A percentile compares a stretch with the other conserved stretches of the same genome.
phyloP scores from a whole-genome alignment of 1,140 invertebrate species.

The Ooceraea biroi region DNA sequence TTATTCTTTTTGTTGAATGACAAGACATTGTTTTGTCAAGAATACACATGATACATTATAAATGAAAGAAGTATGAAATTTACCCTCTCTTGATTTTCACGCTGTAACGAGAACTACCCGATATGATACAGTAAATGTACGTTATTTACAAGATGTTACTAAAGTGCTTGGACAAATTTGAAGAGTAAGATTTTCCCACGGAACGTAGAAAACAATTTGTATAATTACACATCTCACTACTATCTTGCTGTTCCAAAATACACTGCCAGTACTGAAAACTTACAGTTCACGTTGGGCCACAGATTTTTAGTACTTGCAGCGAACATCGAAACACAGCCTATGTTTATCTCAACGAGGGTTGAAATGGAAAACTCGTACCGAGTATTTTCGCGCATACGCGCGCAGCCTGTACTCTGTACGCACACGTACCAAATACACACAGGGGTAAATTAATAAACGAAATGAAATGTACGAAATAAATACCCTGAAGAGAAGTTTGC shows the following conservation, averaged over 20 bases:
- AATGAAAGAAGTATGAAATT: neutral
- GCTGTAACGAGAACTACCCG: constrained; percentile 25
- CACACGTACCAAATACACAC: constrained; percentile 57
- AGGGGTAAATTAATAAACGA: constrained; percentile 62
- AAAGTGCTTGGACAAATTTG: constrained; percentile 44
- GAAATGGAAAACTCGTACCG: too few species aligned
- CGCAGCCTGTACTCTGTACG: constrained; percentile 40
- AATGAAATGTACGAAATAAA: constrained; percentile 79
- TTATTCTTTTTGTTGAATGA: neutral
- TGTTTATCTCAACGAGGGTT: too few species aligned
- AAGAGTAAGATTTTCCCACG: neutral
- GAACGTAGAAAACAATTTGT: too few species aligned
- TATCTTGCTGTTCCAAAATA: too few species aligned
- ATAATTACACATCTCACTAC: too few species aligned
- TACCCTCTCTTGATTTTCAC: constrained; percentile 40
- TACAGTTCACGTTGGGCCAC: too few species aligned
- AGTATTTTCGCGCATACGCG: too few species aligned
- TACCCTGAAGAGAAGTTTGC: constrained; percentile 93
- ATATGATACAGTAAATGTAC: constrained; percentile 52
- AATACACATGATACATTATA: constrained; percentile 18
- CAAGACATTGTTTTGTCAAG: neutral
- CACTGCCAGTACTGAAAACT: too few species aligned
- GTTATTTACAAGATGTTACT: constrained; percentile 56
- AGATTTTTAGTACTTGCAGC: too few species aligned
- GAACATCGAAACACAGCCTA: too few species aligned